Conservation (phyloP, 2,888 invertebrate species). For the Germaria angustata region DNA sequence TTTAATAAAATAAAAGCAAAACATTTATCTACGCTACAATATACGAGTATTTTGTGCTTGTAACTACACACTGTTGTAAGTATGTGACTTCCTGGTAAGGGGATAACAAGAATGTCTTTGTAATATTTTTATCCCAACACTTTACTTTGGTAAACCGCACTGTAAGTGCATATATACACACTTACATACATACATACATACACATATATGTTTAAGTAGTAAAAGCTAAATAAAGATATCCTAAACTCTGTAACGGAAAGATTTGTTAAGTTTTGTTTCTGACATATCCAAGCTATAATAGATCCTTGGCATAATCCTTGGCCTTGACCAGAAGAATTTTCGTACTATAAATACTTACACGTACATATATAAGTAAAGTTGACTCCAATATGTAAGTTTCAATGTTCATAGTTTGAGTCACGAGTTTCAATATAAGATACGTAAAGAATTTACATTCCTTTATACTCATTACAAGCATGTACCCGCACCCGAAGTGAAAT, state of each 20-base stretch:
- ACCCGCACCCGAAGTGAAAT: too few species aligned
- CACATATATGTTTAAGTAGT: slow-evolving; percentile 12
- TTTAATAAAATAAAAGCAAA: slow-evolving; percentile 40
- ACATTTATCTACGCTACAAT: slow-evolving; percentile 22
- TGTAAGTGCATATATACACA: not conserved
- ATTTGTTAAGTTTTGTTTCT: slow-evolving; percentile 42
- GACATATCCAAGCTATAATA: slow-evolving; percentile 33
- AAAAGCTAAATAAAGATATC: not conserved
- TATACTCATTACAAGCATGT: too few species aligned
- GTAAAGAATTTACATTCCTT: too few species aligned
- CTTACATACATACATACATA: not conserved
- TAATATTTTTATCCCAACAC: slow-evolving; percentile 20
- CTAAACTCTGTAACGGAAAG: not conserved
- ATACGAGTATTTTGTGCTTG: too few species aligned
- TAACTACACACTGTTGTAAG: not conserved
- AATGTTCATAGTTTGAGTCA: not conserved
- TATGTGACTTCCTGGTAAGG: not conserved
- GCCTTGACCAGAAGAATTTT: slow-evolving; percentile 35
- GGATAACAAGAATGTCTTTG: not conserved
- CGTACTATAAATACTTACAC: not conserved
- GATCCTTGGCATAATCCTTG: slow-evolving; percentile 38
- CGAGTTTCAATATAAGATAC: too few species aligned
- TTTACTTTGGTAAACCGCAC: slow-evolving; percentile 37
- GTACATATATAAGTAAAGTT: not conserved
- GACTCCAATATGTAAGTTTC: not conserved